phyloP scores from a whole-genome alignment of 2,888 invertebrate genomes.

The Dendrolimus pini region DNA sequence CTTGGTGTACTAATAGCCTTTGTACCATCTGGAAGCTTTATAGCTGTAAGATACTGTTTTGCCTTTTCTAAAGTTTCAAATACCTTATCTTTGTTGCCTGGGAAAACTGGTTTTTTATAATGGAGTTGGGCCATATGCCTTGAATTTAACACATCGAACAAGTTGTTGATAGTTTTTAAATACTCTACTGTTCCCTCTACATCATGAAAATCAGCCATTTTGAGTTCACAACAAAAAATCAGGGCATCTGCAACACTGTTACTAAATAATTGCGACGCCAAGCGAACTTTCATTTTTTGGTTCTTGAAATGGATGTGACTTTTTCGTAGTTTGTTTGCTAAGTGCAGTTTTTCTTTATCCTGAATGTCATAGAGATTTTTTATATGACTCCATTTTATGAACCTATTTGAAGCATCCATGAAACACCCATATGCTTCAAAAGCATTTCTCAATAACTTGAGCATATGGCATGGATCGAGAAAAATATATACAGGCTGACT shows the following conservation, averaged over 20 bases:
- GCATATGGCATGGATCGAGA: too few relatives aligned
- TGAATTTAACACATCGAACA: slow-evolving; percentile 1
- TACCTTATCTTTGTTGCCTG: background rate
- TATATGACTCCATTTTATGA: slow-evolving; percentile 3
- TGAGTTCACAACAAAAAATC: too few relatives aligned
- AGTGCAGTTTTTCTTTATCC: slow-evolving; percentile 5
- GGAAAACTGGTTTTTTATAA: slow-evolving; percentile 6
- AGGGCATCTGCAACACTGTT: too few relatives aligned
- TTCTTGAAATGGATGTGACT: slow-evolving; percentile 4
- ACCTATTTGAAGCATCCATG: too few relatives aligned
- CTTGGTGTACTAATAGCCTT: background rate
- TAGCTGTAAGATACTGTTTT: slow-evolving; percentile 10
- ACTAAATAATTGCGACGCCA: too few relatives aligned
- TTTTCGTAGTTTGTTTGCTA: slow-evolving; percentile 3
- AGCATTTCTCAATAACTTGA: too few relatives aligned
- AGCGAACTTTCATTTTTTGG: too few relatives aligned
- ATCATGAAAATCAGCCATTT: too few relatives aligned
- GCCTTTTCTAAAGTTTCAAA: slow-evolving; percentile 1
- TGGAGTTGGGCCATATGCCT: slow-evolving; percentile 5
- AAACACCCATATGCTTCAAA: too few relatives aligned
- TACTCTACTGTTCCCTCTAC: too few relatives aligned
- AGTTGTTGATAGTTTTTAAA: too few relatives aligned
- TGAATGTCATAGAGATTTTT: slow-evolving; percentile 4
- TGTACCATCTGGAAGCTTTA: slow-evolving; percentile 13
- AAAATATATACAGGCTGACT: too few relatives aligned